Evolutionary conservation across 2,797 vertebrate species (phyloP).

Genomic region (Etheostoma nigrum): DNA sequence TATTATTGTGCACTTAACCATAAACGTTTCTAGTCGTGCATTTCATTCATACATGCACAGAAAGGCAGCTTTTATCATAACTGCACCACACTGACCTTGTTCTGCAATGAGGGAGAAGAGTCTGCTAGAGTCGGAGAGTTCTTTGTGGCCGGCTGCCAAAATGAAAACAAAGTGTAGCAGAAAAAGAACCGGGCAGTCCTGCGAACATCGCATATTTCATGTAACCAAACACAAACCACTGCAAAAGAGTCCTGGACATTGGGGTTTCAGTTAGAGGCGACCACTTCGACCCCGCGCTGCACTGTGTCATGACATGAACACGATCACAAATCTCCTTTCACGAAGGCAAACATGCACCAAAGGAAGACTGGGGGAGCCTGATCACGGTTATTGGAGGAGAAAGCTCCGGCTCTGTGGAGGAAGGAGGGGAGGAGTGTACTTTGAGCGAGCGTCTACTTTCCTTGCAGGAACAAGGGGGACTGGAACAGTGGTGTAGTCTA

Average conservation of each 20-base stretch:
- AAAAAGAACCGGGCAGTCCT: conserved; percentile 82
- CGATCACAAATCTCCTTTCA: conserved; percentile 50
- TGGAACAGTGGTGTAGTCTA: too few species aligned
- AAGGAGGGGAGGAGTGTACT: conserved; percentile 66
- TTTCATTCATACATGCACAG: conserved; percentile 6
- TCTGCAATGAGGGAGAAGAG: conserved; percentile 83
- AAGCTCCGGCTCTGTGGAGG: conserved; percentile 59
- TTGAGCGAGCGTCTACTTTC: conserved; percentile 64
- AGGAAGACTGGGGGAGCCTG: conserved; percentile 53
- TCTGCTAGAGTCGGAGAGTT: conserved; percentile 70
- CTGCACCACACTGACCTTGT: conserved; percentile 89
- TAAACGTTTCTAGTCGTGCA: conserved; percentile 12
- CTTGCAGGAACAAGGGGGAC: conserved; percentile 42
- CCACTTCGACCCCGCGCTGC: conserved; percentile 63
- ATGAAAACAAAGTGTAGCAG: conserved; percentile 84
- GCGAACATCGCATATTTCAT: conserved; percentile 90
- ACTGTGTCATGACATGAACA: conserved; percentile 78
- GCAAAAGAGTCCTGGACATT: conserved; percentile 57
- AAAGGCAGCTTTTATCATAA: neutral
- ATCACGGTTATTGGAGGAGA: conserved; percentile 65
- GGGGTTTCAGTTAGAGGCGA: conserved; percentile 62
- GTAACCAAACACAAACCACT: conserved; percentile 62
- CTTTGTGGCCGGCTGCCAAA: conserved; percentile 82
- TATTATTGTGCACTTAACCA: neutral
- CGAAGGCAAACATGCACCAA: conserved; percentile 52